Evolutionary conservation across 1,140 invertebrate genomes (phyloP), one percentile per base, ranked within the genome.

Genomic region (Arctopsyche grandis): DNA sequence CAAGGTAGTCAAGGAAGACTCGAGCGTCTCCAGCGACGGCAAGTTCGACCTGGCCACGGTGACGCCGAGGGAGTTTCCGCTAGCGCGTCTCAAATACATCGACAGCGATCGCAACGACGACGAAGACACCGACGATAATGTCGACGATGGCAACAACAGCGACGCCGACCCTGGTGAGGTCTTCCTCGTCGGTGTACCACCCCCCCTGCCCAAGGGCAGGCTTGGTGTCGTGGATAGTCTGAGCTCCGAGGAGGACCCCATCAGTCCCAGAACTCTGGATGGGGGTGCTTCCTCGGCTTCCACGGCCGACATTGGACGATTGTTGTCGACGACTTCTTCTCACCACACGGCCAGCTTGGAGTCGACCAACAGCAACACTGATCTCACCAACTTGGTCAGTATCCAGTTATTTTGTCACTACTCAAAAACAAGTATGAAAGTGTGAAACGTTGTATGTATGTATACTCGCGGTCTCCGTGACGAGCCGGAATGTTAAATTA

Each of bases 201-300:
- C 74, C 0, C 75, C 43, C 1, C 43, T 14, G 58, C 16, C 66
- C 58, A 60, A 22, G 21, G 7, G 69, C 1, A 22, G 9, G 21
- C n/a, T 4, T 19, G 58, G 43, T 5, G 21, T 77, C 44, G 16
- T 38, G 19, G 24, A 14, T 12, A 83, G 84, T n/a, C 82, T 84
- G 9, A 82, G 79, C 56, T 44, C 80, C 70, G 63, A 66, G 82
- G 78, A 86, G 86, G 82, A 80, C 83, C 76, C 85, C 83, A 43
- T 84, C 24, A 79, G 83, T 76, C 87, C 81, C 58, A 85, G 83
- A 14, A 88, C 89, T 19, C 86, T 87, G 10, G 85, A 86, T 44
- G 86, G 87, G 0, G 26, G 87, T 0, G 85, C 84, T 0, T 87
- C 84, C 1, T 85, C 85, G 0, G 84, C 84, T 5, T 82, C 84